Conservation (phyloP, 2,797 vertebrate genomes). For the Tamandua tetradactyla region DNA sequence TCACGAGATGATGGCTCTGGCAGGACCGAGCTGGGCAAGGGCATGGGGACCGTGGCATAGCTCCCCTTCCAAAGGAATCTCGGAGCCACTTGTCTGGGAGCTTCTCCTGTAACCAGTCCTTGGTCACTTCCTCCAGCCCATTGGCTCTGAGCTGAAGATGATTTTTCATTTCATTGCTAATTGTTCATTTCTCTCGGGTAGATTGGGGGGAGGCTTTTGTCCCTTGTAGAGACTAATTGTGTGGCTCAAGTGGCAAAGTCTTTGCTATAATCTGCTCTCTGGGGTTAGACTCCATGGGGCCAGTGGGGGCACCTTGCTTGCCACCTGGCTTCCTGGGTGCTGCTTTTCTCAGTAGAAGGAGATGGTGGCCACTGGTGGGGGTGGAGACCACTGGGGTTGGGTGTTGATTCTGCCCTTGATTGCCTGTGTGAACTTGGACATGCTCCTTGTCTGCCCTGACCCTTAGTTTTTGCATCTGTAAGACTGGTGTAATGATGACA, state of each 20-base stretch:
- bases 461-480: not conserved
- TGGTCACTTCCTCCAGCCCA: not conserved
- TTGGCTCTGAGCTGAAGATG: too few species aligned
- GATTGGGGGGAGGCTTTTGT: not conserved
- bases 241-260: not conserved
- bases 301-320: not conserved
- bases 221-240: not conserved
- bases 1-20: not conserved
- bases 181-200: not conserved
- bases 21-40: not conserved
- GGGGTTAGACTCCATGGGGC: not conserved
- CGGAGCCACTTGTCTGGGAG: too few species aligned
- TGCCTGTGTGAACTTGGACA: not conserved
- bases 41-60: too few species aligned
- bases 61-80: not conserved
- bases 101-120: not conserved
- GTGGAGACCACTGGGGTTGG: not conserved
- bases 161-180: not conserved
- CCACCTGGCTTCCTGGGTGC: not conserved
- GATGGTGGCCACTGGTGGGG: too few species aligned
- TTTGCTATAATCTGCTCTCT: not conserved
- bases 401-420: not conserved
- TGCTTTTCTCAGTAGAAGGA: not conserved
- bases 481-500: not conserved
- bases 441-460: not conserved